phyloP scores from a whole-genome alignment of 2,888 invertebrate genomes.

The Lithodes maja region DNA sequence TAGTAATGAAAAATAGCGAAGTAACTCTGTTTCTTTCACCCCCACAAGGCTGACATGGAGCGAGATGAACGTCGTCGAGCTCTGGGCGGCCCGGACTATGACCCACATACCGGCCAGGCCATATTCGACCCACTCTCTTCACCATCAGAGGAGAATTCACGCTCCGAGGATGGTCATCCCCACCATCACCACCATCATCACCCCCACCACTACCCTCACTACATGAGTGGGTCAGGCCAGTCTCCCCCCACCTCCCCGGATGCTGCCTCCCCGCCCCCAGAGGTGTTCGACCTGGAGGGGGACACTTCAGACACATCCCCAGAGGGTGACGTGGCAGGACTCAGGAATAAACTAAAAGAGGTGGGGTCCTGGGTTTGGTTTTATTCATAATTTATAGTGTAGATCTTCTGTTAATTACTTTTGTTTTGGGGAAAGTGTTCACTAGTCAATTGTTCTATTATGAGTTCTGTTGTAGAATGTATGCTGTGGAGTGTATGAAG shows the following conservation, averaged over 20 bases:
- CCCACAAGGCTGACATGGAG: slow-evolving; percentile 60
- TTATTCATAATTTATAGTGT: too few species aligned
- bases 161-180: slow-evolving; percentile 45
- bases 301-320: slow-evolving; percentile 45
- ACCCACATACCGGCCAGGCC: slow-evolving; percentile 46
- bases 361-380: slow-evolving; percentile 22
- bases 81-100: slow-evolving; percentile 59
- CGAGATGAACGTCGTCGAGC: slow-evolving; percentile 60
- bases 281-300: slow-evolving; percentile 60
- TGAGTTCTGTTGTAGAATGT: background rate
- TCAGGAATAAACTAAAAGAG: slow-evolving; percentile 62
- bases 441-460: too few species aligned
- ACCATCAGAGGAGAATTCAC: slow-evolving; percentile 50
- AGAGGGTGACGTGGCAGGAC: slow-evolving; percentile 39
- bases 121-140: slow-evolving; percentile 51
- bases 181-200: too few species aligned
- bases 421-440: too few species aligned
- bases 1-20: too few species aligned
- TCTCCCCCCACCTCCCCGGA: slow-evolving; percentile 51
- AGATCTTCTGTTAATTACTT: too few species aligned
- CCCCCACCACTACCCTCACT: slow-evolving; percentile 38
- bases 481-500: background rate
- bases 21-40: background rate
- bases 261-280: slow-evolving; percentile 49
- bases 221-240: slow-evolving; percentile 43